A percentile compares a stretch with the other conserved stretches of the same genome.
Conservation (phyloP, 2,888 invertebrate species). For the Acanthopleura granulata region DNA sequence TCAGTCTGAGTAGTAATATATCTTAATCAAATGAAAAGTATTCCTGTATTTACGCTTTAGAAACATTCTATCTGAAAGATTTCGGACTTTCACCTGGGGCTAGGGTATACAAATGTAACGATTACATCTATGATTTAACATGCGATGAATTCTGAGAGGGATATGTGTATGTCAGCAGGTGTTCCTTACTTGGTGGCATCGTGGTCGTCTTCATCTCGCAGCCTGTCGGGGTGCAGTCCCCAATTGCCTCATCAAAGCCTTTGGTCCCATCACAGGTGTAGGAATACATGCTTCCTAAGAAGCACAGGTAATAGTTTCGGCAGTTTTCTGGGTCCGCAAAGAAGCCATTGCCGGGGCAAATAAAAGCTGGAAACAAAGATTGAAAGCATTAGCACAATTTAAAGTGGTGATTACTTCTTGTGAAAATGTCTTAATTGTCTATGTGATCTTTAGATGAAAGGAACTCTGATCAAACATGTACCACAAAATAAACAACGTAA, state of each 20-base stretch:
- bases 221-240: background rate
- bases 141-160: background rate
- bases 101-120: no score
- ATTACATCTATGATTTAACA: background rate
- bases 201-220: background rate
- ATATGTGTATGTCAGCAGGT: background rate
- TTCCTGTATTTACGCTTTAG: no score
- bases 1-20: no score
- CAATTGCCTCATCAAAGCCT: background rate
- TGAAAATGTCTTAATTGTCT: no score
- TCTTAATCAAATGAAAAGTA: no score
- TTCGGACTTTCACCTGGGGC: background rate
- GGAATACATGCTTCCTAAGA: background rate
- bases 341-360: background rate
- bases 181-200: background rate
- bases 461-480: no score
- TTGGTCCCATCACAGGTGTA: background rate
- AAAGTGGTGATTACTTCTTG: no score
- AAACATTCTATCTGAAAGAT: no score
- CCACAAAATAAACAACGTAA: no score
- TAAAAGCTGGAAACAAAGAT: background rate
- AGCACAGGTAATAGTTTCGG: background rate
- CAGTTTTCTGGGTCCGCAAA: constrained; percentile 10
- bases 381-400: no score
- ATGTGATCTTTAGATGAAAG: no score